Evolutionary conservation across 2,797 vertebrate species (phyloP), one percentile per base, ranked within the genome.

Genomic region (Sebastes steindachneri): DNA sequence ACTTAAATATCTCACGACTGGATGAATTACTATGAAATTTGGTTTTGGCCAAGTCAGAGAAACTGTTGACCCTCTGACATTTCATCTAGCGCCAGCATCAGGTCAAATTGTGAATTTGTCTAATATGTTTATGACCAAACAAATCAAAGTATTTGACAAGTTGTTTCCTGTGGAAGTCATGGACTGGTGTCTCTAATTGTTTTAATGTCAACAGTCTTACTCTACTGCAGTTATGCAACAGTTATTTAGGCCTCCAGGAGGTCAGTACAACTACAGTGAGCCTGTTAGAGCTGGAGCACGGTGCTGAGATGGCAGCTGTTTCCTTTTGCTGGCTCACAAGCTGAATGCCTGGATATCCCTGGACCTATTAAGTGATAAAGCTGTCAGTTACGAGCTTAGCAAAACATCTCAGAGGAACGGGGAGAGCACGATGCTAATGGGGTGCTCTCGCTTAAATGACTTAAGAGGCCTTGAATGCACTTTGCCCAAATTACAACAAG

Each of bases 341-440:
- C 75, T 28, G 37, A 75, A 62, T 21, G 58, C 28, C 69, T 68
- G 71, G 35, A 78, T 70, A 48, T 77, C 68, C 75, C 63, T 17
- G 25, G 19, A 33, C 12, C 80, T 64, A 58, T 73, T 73, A 65
- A 72, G 66, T 65, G 67, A 69, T 84, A 74, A 84, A 84, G 21
- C 73, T 59, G 86, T 75, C 81, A 82, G 68, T 59, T 41, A 3
- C 9, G 41, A 62, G 72, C 51, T 79, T 26, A 73, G 26, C 41
- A 60, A 66, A 77, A 67, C n/a, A 26, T 84, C 75, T 79, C 41
- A 51, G 54, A 31, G 65, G 64, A 35, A 25, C 48, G 62, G 41
- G 65, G 31, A 69, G 73, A 41, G 31, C 28, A 21, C 12, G 10
- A 55, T 68, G 70, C 57, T 83, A 72, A 73, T 54, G 4, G 62